Percentiles rank a stretch among this genome's conserved stretches.
Evolutionary conservation across 2,888 invertebrate species (phyloP).

Genomic region (Eurytoma californica): DNA sequence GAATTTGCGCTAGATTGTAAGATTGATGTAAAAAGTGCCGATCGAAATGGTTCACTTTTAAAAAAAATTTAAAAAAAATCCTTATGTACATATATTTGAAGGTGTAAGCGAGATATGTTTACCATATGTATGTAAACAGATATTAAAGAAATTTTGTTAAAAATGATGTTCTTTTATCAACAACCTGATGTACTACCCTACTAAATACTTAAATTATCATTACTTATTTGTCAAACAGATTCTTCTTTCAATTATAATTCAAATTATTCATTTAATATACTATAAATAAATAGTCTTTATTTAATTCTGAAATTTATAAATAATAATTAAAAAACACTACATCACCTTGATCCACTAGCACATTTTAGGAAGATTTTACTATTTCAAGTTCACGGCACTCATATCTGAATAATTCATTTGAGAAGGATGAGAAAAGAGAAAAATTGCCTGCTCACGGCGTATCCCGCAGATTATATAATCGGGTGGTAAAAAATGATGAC

Average conservation of each 20-base stretch:
- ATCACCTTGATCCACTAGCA: too few species aligned
- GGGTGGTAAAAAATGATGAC: constrained; percentile 12
- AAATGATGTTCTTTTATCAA: neutral
- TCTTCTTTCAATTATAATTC: neutral
- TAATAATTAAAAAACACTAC: too few species aligned
- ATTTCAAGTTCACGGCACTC: too few species aligned
- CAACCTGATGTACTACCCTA: too few species aligned
- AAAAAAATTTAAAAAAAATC: constrained; percentile 16
- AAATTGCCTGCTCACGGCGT: neutral
- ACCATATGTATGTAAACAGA: too few species aligned
- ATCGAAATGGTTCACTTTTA: constrained; percentile 20
- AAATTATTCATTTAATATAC: neutral
- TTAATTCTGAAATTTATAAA: too few species aligned
- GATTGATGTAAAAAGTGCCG: constrained; percentile 28
- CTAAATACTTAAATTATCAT: too few species aligned
- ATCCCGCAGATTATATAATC: constrained; percentile 15
- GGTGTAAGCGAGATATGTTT: too few species aligned
- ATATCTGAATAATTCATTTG: neutral
- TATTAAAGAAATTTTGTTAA: constrained; percentile 33
- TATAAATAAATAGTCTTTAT: too few species aligned
- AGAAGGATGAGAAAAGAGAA: constrained; percentile 11
- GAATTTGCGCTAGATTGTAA: constrained; percentile 23
- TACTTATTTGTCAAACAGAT: neutral
- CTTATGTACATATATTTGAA: too few species aligned
- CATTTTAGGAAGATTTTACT: too few species aligned